Conservation (phyloP, 2,797 vertebrate species). For the Sorex maritimensis region DNA sequence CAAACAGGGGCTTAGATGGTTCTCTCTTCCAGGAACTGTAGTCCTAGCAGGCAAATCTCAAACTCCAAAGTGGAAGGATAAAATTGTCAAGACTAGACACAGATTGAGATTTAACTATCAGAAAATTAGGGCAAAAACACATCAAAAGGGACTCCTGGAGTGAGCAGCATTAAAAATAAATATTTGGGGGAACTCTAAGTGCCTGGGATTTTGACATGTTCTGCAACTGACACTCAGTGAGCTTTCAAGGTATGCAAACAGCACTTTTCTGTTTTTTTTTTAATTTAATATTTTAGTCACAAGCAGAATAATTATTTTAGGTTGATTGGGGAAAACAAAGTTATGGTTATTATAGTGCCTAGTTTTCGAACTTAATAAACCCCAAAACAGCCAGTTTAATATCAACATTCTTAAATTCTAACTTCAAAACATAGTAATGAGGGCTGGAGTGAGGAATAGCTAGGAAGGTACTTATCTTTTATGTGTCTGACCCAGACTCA, state of each 20-base stretch:
- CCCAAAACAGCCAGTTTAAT: constrained; percentile 25
- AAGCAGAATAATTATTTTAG: background rate
- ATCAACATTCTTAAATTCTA: constrained; percentile 29
- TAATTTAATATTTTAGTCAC: too few relatives aligned
- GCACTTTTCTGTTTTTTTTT: background rate
- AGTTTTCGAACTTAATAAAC: constrained; percentile 64
- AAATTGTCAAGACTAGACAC: constrained; percentile 70
- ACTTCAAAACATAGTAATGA: constrained; percentile 21
- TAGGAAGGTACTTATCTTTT: too few relatives aligned
- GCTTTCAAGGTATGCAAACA: background rate
- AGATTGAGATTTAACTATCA: constrained; percentile 68
- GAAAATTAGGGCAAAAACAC: constrained; percentile 71
- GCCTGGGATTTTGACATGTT: constrained; percentile 65
- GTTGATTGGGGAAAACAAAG: constrained; percentile 9
- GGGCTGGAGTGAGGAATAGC: too few relatives aligned
- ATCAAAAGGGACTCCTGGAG: constrained; percentile 78
- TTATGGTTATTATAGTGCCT: constrained; percentile 33
- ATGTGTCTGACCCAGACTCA: too few relatives aligned
- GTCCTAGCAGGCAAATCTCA: constrained; percentile 9
- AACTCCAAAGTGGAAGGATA: background rate
- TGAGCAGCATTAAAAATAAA: constrained; percentile 74
- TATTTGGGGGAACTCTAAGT: constrained; percentile 45
- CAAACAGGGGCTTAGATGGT: background rate
- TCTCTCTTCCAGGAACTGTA: constrained; percentile 1
- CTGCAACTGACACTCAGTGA: constrained; percentile 58